Evolutionary conservation across 2,797 vertebrate genomes (phyloP).

Genomic region (Brachyalestes nurse): DNA sequence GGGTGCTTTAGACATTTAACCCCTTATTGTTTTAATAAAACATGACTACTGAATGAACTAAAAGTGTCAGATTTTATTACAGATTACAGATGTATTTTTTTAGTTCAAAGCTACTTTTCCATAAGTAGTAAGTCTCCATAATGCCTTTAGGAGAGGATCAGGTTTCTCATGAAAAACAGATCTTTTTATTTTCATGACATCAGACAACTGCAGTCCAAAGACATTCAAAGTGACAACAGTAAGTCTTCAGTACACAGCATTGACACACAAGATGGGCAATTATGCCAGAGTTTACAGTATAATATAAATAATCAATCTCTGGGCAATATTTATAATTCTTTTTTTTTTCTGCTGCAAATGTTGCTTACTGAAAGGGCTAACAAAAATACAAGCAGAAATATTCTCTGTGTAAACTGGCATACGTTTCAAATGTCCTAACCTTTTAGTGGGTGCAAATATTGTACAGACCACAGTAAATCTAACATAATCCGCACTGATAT

Average conservation of each 20-base stretch:
- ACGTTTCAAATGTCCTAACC: neutral
- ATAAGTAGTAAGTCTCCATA: neutral
- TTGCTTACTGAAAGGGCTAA: conserved; percentile 13
- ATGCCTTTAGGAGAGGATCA: conserved; percentile 17
- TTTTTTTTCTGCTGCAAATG: conserved; percentile 31
- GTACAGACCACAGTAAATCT: conserved; percentile 53
- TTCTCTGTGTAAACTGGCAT: neutral
- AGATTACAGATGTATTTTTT: no score
- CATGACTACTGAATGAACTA: no score
- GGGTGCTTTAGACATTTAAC: no score
- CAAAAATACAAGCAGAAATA: conserved; percentile 3
- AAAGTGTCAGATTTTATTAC: no score
- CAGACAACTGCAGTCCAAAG: conserved; percentile 75
- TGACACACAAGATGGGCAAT: conserved; percentile 74
- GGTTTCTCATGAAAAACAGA: conserved; percentile 66
- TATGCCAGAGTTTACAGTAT: conserved; percentile 61
- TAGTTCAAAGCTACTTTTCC: neutral
- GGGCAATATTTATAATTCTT: conserved; percentile 31
- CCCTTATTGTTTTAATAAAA: no score
- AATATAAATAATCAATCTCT: conserved; percentile 20
- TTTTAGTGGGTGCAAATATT: conserved; percentile 19
- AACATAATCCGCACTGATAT: conserved; percentile 51
- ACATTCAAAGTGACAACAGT: conserved; percentile 78
- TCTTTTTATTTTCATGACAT: conserved; percentile 75
- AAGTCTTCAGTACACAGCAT: conserved; percentile 74